Base-by-base conservation (phyloP, 2,113 vertebrate genomes). In the Dendrocopos noguchii region DNA sequence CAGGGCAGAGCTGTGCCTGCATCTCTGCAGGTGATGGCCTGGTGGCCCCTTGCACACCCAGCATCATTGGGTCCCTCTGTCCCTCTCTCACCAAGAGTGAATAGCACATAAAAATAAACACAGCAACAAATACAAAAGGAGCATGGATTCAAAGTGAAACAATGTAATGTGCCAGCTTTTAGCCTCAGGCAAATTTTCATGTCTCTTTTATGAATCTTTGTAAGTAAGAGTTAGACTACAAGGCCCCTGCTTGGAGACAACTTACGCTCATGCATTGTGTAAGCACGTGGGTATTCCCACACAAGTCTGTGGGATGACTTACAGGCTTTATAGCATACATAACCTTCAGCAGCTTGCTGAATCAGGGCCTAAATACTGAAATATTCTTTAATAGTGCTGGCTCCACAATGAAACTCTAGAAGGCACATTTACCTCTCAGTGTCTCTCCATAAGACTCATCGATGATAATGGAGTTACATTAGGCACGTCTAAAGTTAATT, bases 391-490 rank as follows among this genome's bases (percentile, higher is more conserved):
- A 77, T 70, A 94, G 74, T 88, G 42, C 93, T 95, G 95, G 82
- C 89, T 94, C 92, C 92, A 80, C 84, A 46, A 28, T 85, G 90
- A 94, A 91, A 92, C 70, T 95, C 92, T 93, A 95, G 93, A 96
- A 95, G 94, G 70, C 79, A 94, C 82, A 71, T 94, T 95, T 93
- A 77, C 89, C 59, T 94, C 79, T 89, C 90, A 42, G 65, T 77
- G 71, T 93, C 84, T 94, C 67, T 95, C 76, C 75, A 9, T 95
- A 95, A 94, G 87, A 87, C 87, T 82, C 92, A 87, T 95, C 85
- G 92, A 94, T 93, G 94, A 90, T 95, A 96, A 96, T 90, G 87
- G 87, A 96, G 90, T 94, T 95, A 93, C 89, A 94, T 94, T 95
- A 95, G 93, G 87, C 95, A 94, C 88, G 91, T 93, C 93, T 84